These are phyloP conservation scores for Prosapia bicincta DNA, from an alignment of 2,888 invertebrate genomes.

Conservation along the genomic window DNA sequence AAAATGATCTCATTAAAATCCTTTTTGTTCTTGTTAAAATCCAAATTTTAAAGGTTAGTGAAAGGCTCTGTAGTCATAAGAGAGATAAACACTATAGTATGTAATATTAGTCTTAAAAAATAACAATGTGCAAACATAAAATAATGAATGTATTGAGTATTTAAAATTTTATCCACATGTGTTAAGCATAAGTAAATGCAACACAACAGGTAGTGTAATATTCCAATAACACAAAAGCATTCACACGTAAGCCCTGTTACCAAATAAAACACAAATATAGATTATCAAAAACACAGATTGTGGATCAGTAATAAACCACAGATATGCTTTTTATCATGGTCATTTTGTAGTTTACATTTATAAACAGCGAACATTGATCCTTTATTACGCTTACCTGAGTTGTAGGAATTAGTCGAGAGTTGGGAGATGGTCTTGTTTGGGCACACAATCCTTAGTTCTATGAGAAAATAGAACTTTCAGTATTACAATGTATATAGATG, in stretches of 20 bases:
- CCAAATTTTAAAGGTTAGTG: no score
- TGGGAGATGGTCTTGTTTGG: slow-evolving; percentile 72
- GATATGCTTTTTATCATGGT: neutral
- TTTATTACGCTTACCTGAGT: slow-evolving; percentile 59
- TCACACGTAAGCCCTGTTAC: no score
- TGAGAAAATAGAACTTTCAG: slow-evolving; percentile 24
- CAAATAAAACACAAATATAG: neutral
- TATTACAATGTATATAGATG: slow-evolving; percentile 8
- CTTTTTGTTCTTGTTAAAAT: no score
- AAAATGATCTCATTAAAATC: no score
- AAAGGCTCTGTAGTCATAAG: no score
- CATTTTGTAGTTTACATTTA: neutral
- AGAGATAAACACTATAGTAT: no score
- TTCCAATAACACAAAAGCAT: neutral
- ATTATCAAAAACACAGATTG: neutral
- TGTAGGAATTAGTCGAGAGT: slow-evolving; percentile 68
- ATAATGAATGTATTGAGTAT: no score
- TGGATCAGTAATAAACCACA: neutral
- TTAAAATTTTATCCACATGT: no score
- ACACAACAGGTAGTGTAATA: neutral
- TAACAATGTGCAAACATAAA: no score
- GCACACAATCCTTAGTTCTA: slow-evolving; percentile 75
- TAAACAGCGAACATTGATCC: neutral
- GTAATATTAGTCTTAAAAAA: no score
- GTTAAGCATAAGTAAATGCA: neutral